phyloP scores from a whole-genome alignment of 2,797 vertebrate genomes.

The Alexandromys oeconomus region DNA sequence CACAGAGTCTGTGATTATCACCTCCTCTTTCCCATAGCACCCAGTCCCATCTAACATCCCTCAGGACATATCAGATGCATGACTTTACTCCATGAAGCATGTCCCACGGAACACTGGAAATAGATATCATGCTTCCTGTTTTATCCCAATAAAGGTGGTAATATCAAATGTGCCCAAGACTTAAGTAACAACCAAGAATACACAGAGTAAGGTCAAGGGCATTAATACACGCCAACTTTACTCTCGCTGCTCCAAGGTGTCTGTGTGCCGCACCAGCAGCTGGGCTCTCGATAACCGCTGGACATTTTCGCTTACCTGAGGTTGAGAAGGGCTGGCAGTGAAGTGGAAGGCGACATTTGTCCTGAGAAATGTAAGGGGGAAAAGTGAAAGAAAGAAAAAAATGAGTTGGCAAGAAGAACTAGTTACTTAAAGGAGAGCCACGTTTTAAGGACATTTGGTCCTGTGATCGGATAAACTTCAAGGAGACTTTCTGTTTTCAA shows the following conservation, averaged over 20 bases:
- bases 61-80: not conserved
- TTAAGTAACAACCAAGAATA: not conserved
- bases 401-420: conserved; percentile 44
- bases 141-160: not conserved
- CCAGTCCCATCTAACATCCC: not conserved
- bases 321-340: conserved; percentile 91
- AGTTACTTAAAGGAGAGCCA: conserved; percentile 6
- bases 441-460: conserved; percentile 5
- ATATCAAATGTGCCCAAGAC: conserved; percentile 53
- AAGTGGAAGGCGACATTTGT: conserved; percentile 88
- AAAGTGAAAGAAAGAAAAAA: conserved; percentile 39
- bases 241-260: not conserved
- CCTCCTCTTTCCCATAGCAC: not conserved
- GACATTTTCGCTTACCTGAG: conserved; percentile 87
- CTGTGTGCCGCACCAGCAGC: not conserved
- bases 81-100: not conserved
- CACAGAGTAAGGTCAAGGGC: not conserved
- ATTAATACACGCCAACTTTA: not conserved
- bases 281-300: not conserved
- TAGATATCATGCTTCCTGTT: conserved; percentile 27
- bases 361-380: conserved; percentile 81
- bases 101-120: not conserved
- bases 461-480: not conserved
- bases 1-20: not conserved
- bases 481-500: not conserved